These are phyloP conservation scores for Hippocampus guttulatus DNA, from an alignment of 2,113 vertebrate species.

Conservation along the genomic window DNA sequence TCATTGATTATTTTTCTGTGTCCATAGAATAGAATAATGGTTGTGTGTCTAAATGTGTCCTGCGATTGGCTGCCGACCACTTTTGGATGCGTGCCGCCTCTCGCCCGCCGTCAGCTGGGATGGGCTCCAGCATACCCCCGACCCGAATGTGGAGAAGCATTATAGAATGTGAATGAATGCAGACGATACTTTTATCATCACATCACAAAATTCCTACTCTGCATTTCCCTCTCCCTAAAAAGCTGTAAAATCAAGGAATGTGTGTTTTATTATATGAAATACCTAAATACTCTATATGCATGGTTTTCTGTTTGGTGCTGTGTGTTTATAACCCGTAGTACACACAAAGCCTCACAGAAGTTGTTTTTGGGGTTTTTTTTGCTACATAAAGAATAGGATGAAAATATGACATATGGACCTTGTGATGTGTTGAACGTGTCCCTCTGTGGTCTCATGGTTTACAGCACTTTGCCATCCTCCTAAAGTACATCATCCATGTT, in stretches of 20 bases:
- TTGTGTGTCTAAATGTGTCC: too few species aligned
- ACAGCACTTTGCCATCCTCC: conserved; percentile 88
- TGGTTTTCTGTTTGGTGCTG: conserved; percentile 22
- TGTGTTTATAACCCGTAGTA: conserved; percentile 7
- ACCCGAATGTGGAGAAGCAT: too few species aligned
- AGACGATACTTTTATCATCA: neutral
- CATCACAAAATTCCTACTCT: neutral
- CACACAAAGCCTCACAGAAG: conserved; percentile 20
- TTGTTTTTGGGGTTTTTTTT: conserved; percentile 17
- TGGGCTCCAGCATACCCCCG: too few species aligned
- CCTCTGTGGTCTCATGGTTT: conserved; percentile 59
- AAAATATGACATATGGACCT: conserved; percentile 13
- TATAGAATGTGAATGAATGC: neutral
- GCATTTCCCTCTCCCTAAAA: neutral
- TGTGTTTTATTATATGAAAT: neutral
- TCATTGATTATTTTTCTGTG: neutral
- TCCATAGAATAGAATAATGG: neutral
- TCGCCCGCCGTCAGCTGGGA: too few species aligned
- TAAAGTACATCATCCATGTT: conserved; percentile 91
- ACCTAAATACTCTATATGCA: conserved; percentile 12
- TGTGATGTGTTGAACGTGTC: conserved; percentile 43
- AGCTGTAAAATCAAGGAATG: neutral
- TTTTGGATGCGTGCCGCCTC: too few species aligned
- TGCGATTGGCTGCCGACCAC: too few species aligned
- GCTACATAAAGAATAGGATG: neutral